Base-by-base conservation (phyloP, 2,113 vertebrate genomes). In the Scartelaos histophorus region DNA sequence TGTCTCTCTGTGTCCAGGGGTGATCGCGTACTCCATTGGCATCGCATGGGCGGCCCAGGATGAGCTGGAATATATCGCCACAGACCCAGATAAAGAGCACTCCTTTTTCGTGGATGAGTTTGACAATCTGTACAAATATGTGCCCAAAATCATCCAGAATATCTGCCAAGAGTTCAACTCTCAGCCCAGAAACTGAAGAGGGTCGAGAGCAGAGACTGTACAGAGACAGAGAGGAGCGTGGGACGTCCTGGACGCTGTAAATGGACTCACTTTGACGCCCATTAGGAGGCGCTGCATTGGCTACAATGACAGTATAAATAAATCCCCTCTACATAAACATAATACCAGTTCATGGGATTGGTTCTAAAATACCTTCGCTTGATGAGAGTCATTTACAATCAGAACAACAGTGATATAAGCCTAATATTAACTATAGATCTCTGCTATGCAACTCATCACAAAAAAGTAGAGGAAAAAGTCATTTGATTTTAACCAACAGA, bases 141-240 rank as follows among this genome's bases (percentile, higher is more conserved):
- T 98, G 21, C 86, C 96, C 67, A 96, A 91, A 82, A 95, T 99
- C 85, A 95, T 98, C 81, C 90, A 94, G 92, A 99, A 98, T 89
- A 99, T 99, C 89, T 99, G 98, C 88, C 94, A 94, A 76, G 98
- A 99, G 85, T 99, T 98, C 90, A 99, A 99, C 87, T 96, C 97
- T 10, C 97, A 96, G 90, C 98, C 98, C 62, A 93, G 95, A 80
- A 98, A 99, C 91, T 99, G 92, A 97, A 66, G 66, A 43, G 3
- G 0, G 45, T 45, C 2, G 5, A 57, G 62, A 0, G 16, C 4
- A 13, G 68, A 22, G 56, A 1, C 61, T 64, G 61, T 64, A 34
- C 58, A 43, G 34, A 64, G 61, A 64, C 34, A n/a, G 57, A 12
- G 65, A 69, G 25, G 71, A 60, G 46, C 21, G 29, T 25, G 75